Percentiles rank a stretch among this genome's conserved stretches.
Evolutionary conservation across 2,113 vertebrate genomes (phyloP).

Genomic region (Hippocampus barbouri): DNA sequence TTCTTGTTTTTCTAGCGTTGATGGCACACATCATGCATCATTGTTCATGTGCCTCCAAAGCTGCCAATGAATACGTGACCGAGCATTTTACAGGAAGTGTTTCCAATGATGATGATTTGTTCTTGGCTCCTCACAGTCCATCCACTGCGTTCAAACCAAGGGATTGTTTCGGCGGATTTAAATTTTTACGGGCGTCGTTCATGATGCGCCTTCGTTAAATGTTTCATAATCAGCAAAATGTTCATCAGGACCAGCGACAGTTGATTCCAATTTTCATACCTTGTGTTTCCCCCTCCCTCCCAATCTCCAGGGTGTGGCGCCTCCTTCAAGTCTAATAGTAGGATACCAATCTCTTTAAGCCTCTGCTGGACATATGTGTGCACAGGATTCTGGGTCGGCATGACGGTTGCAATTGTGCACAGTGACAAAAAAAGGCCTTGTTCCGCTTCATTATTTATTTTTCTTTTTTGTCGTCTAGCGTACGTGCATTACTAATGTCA

Average conservation of each 20-base stretch:
- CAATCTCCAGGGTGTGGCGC: conserved; percentile 79
- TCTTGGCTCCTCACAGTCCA: conserved; percentile 22
- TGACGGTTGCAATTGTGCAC: conserved; percentile 17
- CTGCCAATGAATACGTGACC: conserved; percentile 9
- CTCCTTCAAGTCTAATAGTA: conserved; percentile 91
- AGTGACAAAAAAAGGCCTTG: conserved; percentile 18
- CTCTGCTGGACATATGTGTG: conserved; percentile 65
- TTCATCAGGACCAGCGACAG: neutral
- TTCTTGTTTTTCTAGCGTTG: conserved; percentile 4
- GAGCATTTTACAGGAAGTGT: neutral
- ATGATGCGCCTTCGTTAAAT: conserved; percentile 5
- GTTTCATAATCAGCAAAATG: neutral
- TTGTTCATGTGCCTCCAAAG: conserved; percentile 1
- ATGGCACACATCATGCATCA: neutral
- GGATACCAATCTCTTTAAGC: conserved; percentile 85
- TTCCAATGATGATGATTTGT: conserved; percentile 19
- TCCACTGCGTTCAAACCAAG: conserved; percentile 7
- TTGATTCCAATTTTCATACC: conserved; percentile 39
- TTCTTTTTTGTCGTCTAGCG: conserved; percentile 11
- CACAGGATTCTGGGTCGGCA: conserved; percentile 37
- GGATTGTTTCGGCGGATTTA: neutral
- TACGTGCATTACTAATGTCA: conserved; percentile 1
- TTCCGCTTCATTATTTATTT: conserved; percentile 14
- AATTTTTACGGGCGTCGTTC: neutral
- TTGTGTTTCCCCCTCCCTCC: conserved; percentile 30